A percentile compares a stretch with the other conserved stretches of the same genome.
phyloP scores from a whole-genome alignment of 1,140 invertebrate species.

The Bombus waltoni region DNA sequence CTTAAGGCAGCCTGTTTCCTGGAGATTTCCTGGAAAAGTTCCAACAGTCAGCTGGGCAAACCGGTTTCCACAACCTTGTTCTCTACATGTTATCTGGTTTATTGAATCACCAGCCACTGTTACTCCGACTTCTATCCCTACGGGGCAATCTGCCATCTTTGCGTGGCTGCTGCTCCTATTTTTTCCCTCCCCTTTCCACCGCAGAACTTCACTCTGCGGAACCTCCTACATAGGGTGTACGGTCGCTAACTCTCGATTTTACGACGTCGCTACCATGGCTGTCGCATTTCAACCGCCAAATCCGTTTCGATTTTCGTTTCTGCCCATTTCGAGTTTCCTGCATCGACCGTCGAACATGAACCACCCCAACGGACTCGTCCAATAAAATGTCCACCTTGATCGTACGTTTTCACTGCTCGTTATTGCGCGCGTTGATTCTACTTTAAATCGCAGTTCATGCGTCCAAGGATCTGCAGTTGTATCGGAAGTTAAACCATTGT shows the following conservation, averaged over 20 bases:
- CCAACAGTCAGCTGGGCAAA: slow-evolving; percentile 69
- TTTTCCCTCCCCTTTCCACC: slow-evolving; percentile 4
- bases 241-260: slow-evolving; percentile 37
- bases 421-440: background rate
- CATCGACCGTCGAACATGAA: background rate
- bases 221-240: slow-evolving; percentile 15
- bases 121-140: slow-evolving; percentile 60
- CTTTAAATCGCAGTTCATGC: background rate
- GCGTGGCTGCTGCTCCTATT: slow-evolving; percentile 48
- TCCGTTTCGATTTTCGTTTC: slow-evolving; percentile 43
- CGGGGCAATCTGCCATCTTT: slow-evolving; percentile 73
- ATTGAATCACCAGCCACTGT: slow-evolving; percentile 73
- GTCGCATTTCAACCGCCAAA: slow-evolving; percentile 22
- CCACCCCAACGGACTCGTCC: background rate
- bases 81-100: slow-evolving; percentile 71
- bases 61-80: slow-evolving; percentile 62
- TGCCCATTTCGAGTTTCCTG: slow-evolving; percentile 1
- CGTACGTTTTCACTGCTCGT: background rate
- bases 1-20: slow-evolving; percentile 46
- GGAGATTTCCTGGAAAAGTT: slow-evolving; percentile 63
- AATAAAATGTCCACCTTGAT: slow-evolving; percentile 11
- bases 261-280: slow-evolving; percentile 4
- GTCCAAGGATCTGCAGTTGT: background rate
- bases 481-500: background rate
- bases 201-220: background rate